These are phyloP conservation scores for Procambarus virginalis DNA, from an alignment of 1,140 invertebrate genomes.

Conservation along the genomic window DNA sequence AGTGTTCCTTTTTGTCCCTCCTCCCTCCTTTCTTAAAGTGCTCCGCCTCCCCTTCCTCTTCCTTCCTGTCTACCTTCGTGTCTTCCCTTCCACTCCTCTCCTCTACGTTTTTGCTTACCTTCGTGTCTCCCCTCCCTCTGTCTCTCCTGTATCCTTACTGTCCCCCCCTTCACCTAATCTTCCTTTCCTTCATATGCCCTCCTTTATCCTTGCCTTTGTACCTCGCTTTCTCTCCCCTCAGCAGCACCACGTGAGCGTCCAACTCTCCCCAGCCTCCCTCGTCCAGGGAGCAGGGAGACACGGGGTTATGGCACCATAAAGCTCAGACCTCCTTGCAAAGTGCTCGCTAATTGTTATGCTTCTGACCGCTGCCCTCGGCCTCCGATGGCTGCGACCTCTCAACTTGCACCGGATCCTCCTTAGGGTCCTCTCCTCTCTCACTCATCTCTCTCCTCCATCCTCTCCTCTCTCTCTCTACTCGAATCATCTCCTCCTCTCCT, in stretches of 20 bases:
- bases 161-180: not conserved
- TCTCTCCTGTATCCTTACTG: not conserved
- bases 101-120: not conserved
- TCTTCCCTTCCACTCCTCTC: too few species aligned
- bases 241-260: not conserved
- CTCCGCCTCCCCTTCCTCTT: not conserved
- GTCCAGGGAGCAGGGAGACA: not conserved
- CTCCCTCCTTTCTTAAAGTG: not conserved
- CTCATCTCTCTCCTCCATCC: too few species aligned
- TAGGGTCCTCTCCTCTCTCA: too few species aligned
- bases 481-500: too few species aligned
- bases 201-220: not conserved
- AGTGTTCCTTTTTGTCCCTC: not conserved
- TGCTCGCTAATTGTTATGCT: constrained; percentile 23
- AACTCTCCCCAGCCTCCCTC: not conserved
- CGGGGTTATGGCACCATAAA: constrained; percentile 23
- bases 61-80: not conserved
- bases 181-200: not conserved
- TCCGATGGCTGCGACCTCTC: not conserved
- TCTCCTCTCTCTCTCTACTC: too few species aligned
- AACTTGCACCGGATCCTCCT: not conserved
- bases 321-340: constrained; percentile 17
- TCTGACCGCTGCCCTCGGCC: constrained; percentile 1
- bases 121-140: not conserved
- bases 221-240: not conserved